These are phyloP conservation scores for Drosophila paulistorum DNA, from an alignment of 1,140 invertebrate genomes.

Conservation along the genomic window DNA sequence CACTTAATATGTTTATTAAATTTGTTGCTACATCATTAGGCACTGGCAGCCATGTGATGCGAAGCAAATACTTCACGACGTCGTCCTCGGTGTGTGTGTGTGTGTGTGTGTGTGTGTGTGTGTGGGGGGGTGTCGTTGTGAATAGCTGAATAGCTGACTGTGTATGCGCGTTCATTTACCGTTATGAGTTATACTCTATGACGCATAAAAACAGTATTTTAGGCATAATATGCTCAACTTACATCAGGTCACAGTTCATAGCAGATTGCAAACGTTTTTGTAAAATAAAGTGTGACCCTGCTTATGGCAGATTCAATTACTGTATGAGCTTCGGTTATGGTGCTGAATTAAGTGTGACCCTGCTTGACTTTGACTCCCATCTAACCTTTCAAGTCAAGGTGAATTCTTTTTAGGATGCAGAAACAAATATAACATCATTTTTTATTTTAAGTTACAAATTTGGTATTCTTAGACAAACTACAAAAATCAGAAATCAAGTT, in stretches of 20 bases:
- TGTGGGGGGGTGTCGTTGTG: slow-evolving; percentile 9
- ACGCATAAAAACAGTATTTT: slow-evolving; percentile 10
- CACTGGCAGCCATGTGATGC: slow-evolving; percentile 77
- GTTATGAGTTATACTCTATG: slow-evolving; percentile 31
- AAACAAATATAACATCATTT: too few relatives aligned
- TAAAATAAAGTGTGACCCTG: neutral
- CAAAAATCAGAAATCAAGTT: too few relatives aligned
- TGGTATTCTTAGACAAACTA: too few relatives aligned
- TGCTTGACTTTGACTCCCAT: too few relatives aligned
- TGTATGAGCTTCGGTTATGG: too few relatives aligned
- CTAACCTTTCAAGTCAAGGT: too few relatives aligned
- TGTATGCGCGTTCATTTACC: slow-evolving; percentile 20
- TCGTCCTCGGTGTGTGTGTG: neutral
- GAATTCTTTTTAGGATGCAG: too few relatives aligned
- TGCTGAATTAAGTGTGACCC: too few relatives aligned
- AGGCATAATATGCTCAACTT: neutral
- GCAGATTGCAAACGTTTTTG: neutral
- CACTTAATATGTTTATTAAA: slow-evolving; percentile 82
- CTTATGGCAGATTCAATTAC: neutral
- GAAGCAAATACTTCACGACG: slow-evolving; percentile 63
- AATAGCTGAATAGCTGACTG: neutral
- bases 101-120: slow-evolving; percentile 7
- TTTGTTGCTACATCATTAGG: slow-evolving; percentile 82
- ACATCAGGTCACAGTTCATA: neutral
- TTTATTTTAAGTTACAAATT: too few relatives aligned